Conservation (phyloP, 2,797 vertebrate genomes). For the Echeneis naucrates region DNA sequence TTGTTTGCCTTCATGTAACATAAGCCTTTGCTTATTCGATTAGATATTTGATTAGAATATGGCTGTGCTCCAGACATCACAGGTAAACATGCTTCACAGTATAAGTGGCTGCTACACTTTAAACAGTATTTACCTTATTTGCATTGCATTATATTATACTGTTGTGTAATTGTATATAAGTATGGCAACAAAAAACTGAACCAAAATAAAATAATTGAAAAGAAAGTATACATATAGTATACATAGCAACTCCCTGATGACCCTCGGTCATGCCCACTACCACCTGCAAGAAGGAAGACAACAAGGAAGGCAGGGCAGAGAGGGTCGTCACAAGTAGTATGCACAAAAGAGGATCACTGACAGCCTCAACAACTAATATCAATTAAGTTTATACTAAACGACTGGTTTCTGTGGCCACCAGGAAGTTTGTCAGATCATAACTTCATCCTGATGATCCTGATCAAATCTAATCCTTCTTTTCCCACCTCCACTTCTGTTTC, state of each 20-base stretch:
- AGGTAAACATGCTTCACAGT: neutral
- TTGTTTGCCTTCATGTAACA: neutral
- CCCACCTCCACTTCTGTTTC: neutral
- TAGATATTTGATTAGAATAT: too few relatives aligned
- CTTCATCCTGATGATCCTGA: neutral
- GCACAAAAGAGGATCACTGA: neutral
- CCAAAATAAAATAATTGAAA: too few relatives aligned
- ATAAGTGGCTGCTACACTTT: too few relatives aligned
- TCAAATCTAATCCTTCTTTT: slow-evolving; percentile 15
- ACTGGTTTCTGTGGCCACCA: neutral
- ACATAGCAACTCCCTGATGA: too few relatives aligned
- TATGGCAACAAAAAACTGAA: neutral
- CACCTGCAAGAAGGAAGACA: too few relatives aligned
- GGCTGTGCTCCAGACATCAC: neutral
- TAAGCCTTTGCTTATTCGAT: neutral
- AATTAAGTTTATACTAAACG: neutral
- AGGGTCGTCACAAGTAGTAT: too few relatives aligned
- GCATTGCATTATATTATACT: neutral
- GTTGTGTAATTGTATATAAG: neutral
- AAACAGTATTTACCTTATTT: too few relatives aligned
- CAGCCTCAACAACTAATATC: neutral
- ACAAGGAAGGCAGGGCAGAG: too few relatives aligned
- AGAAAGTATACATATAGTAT: too few relatives aligned
- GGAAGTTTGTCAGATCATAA: neutral
- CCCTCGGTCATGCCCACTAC: too few relatives aligned